phyloP scores from a whole-genome alignment of 2,797 vertebrate species.

The Mus caroli region DNA sequence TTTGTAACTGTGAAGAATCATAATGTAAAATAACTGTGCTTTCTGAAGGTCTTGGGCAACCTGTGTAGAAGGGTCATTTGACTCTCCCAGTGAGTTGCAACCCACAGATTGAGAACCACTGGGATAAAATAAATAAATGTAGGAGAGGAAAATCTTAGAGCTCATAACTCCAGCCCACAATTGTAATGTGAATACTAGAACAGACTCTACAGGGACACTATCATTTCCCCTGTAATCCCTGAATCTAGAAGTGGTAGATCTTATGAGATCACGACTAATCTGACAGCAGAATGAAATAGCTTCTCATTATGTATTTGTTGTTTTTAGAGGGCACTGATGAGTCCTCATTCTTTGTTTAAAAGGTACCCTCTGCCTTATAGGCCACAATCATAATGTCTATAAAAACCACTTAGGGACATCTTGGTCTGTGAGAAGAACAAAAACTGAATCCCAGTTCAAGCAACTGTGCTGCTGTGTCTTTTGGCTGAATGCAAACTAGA shows the following conservation, averaged over 20 bases:
- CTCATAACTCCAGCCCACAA: not conserved
- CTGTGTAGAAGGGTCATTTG: not conserved
- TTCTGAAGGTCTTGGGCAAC: not conserved
- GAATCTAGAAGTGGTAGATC: not conserved
- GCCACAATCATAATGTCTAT: too few relatives aligned
- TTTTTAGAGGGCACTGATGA: not conserved
- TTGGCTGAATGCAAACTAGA: not conserved
- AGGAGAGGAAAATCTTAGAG: not conserved
- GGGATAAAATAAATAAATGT: not conserved
- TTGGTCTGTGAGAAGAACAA: not conserved
- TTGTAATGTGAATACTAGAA: not conserved
- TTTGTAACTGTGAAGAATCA: not conserved
- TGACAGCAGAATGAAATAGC: not conserved
- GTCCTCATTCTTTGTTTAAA: not conserved
- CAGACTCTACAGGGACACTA: not conserved
- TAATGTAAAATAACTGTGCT: not conserved
- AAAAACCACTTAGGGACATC: not conserved
- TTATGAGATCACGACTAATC: not conserved
- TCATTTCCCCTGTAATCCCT: not conserved
- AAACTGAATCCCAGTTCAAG: not conserved
- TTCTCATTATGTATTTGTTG: not conserved
- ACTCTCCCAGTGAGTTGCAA: not conserved
- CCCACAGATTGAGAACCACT: not conserved
- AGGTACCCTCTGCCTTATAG: not conserved
- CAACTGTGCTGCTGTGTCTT: too few relatives aligned